A percentile compares a stretch with the other conserved stretches of the same genome.
phyloP scores from a whole-genome alignment of 2,888 invertebrate genomes.

The Coremacera marginata region DNA sequence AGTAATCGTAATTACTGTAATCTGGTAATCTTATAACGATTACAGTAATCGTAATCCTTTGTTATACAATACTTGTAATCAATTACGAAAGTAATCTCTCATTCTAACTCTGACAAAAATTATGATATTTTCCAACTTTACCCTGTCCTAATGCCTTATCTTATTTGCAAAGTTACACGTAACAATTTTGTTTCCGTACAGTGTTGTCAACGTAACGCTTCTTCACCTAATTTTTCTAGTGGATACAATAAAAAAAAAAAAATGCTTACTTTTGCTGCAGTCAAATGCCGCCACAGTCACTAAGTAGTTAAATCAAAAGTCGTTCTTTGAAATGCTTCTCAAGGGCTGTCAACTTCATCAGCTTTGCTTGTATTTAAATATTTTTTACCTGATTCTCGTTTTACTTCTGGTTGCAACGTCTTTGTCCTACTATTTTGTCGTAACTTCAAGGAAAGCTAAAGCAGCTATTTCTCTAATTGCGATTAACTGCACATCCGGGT shows the following conservation, averaged over 20 bases:
- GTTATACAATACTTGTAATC: too few species aligned
- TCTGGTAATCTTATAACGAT: too few species aligned
- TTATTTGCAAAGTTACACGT: neutral
- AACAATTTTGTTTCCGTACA: too few species aligned
- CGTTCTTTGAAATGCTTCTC: neutral
- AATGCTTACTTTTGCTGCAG: neutral
- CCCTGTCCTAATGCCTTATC: too few species aligned
- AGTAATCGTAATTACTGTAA: too few species aligned
- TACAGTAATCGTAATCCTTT: too few species aligned
- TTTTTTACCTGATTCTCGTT: neutral
- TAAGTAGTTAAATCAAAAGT: constrained; percentile 16
- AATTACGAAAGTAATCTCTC: too few species aligned
- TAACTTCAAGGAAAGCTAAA: neutral
- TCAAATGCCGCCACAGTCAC: neutral
- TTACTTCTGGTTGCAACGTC: neutral
- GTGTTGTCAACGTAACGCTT: too few species aligned
- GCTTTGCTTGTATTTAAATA: neutral
- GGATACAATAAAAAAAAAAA: neutral
- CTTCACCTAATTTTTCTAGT: too few species aligned
- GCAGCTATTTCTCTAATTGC: neutral
- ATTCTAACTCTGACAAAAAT: too few species aligned
- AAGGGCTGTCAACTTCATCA: neutral
- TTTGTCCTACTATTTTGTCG: neutral
- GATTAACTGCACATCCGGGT: constrained; percentile 22
- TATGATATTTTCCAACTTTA: too few species aligned